Conservation (phyloP, 2,797 vertebrate genomes). For the Poecile montanus region DNA sequence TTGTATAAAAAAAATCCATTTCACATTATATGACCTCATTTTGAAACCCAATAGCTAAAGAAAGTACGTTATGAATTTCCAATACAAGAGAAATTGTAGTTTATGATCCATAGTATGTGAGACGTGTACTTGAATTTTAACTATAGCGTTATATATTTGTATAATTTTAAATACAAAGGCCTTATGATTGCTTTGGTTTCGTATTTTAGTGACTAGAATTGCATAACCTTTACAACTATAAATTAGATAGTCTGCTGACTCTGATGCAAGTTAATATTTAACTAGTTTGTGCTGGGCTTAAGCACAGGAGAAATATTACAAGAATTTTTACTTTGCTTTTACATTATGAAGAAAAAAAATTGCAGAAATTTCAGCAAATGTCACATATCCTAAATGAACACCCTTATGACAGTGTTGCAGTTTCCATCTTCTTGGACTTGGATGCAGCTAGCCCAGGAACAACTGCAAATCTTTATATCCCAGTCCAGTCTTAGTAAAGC, state of each 20-base stretch:
- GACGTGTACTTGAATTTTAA: constrained; percentile 64
- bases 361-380: neutral
- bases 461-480: neutral
- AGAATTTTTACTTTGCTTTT: neutral
- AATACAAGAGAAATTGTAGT: constrained; percentile 64
- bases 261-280: neutral
- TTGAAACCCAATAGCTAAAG: constrained; percentile 64
- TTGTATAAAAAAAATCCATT: constrained; percentile 74
- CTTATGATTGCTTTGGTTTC: constrained; percentile 57
- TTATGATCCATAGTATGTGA: constrained; percentile 56
- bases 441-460: neutral
- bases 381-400: neutral
- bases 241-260: neutral
- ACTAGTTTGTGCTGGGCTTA: neutral
- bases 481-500: neutral
- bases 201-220: neutral
- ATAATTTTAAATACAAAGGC: constrained; percentile 48
- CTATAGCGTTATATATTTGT: constrained; percentile 6
- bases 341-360: neutral
- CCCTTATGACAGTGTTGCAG: neutral
- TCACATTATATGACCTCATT: constrained; percentile 73
- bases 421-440: neutral
- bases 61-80: constrained; percentile 70
- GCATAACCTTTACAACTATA: neutral
- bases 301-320: neutral